phyloP scores from a whole-genome alignment of 2,888 invertebrate species.

The Diadegma fenestrale region DNA sequence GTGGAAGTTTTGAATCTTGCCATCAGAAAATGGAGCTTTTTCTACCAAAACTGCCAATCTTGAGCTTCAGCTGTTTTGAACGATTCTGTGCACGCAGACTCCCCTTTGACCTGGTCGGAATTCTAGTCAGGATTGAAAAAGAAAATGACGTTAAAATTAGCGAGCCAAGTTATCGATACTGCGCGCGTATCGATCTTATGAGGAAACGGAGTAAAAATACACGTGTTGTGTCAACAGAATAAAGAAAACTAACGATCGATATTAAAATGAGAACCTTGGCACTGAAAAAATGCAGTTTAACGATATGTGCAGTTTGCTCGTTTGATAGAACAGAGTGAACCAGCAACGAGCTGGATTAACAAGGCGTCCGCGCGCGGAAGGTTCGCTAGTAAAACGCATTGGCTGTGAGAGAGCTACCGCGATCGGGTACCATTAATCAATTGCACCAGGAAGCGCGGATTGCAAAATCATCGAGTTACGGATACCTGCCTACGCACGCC shows the following conservation, averaged over 20 bases:
- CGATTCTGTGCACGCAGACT: not conserved
- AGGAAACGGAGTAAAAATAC: not conserved
- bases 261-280: not conserved
- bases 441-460: constrained; percentile 78
- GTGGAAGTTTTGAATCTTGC: too few species aligned
- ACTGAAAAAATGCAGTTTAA: not conserved
- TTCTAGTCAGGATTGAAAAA: too few species aligned
- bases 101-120: not conserved
- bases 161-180: not conserved
- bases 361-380: constrained; percentile 1
- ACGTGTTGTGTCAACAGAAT: not conserved
- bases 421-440: constrained; percentile 78
- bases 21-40: not conserved
- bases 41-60: not conserved
- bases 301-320: not conserved
- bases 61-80: not conserved
- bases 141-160: not conserved
- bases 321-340: not conserved
- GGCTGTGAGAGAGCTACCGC: constrained; percentile 59
- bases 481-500: constrained; percentile 74
- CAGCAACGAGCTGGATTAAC: not conserved
- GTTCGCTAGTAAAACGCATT: constrained; percentile 12
- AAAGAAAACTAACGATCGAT: not conserved
- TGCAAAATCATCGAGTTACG: constrained; percentile 80
- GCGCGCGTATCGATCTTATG: not conserved